Evolutionary conservation across 2,113 vertebrate species (phyloP).

Genomic region (Odontophorus gujanensis): DNA sequence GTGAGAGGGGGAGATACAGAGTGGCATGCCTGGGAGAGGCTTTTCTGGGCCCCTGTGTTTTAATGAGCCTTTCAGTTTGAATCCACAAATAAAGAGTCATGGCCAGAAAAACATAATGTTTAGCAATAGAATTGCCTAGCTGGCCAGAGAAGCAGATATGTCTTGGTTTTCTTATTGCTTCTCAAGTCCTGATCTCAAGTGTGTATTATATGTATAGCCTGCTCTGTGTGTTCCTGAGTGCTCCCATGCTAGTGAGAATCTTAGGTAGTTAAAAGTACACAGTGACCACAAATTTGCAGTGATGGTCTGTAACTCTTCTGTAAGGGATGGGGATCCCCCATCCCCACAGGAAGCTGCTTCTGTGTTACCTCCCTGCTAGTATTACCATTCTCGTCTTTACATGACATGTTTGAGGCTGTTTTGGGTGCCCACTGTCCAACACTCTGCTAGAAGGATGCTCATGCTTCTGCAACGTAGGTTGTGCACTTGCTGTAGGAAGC

Average conservation of each 20-base stretch:
- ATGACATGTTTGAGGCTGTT: background rate
- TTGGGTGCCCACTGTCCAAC: constrained; percentile 1
- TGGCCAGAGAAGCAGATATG: background rate
- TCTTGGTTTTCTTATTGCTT: background rate
- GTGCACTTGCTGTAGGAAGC: background rate
- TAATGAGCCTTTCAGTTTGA: background rate
- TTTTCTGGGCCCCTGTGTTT: background rate
- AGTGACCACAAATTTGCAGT: background rate
- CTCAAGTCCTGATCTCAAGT: background rate
- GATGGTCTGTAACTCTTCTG: background rate
- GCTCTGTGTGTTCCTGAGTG: background rate
- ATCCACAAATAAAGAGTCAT: background rate
- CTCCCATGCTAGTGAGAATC: background rate
- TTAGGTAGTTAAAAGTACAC: background rate
- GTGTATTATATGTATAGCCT: background rate
- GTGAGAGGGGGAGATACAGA: background rate
- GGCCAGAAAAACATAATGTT: background rate
- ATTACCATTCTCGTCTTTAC: background rate
- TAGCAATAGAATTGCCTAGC: background rate
- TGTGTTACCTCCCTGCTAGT: background rate
- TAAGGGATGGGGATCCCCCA: background rate
- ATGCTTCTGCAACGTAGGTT: background rate
- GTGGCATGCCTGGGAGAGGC: background rate
- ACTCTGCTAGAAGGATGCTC: background rate
- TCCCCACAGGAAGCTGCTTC: background rate